A percentile compares a stretch with the other conserved stretches of the same genome.
These are phyloP conservation scores for Leucopsar rothschildi DNA, from an alignment of 2,113 vertebrate species.

Conservation along the genomic window DNA sequence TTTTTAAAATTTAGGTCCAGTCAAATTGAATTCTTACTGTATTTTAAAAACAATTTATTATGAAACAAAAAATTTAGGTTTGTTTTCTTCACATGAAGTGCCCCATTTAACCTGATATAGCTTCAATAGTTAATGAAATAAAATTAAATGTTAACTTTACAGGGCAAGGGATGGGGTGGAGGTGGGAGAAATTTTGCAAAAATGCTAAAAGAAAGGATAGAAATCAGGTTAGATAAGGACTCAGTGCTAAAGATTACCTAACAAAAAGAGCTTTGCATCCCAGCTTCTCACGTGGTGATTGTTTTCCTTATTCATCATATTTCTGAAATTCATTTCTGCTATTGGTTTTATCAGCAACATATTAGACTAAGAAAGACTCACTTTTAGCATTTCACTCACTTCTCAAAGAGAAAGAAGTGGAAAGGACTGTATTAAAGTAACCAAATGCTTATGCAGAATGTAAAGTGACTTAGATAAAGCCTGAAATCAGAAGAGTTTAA, in stretches of 20 bases:
- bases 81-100: not conserved
- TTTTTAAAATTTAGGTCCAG: not conserved
- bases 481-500: not conserved
- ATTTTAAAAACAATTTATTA: not conserved
- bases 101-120: not conserved
- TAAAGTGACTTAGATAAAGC: not conserved
- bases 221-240: not conserved
- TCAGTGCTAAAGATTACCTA: not conserved
- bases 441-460: not conserved
- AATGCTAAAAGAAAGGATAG: not conserved
- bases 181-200: not conserved
- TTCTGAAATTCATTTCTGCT: not conserved
- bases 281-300: not conserved
- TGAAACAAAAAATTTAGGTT: not conserved
- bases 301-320: not conserved
- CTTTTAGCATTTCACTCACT: not conserved
- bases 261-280: not conserved
- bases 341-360: not conserved
- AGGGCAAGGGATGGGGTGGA: fast-evolving
- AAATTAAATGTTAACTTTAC: not conserved
- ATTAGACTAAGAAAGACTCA: not conserved
- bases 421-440: not conserved
- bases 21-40: fast-evolving
- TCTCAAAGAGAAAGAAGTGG: not conserved
- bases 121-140: not conserved